Conservation (phyloP, 2,797 vertebrate species). For the Myiotriccus ornatus region DNA sequence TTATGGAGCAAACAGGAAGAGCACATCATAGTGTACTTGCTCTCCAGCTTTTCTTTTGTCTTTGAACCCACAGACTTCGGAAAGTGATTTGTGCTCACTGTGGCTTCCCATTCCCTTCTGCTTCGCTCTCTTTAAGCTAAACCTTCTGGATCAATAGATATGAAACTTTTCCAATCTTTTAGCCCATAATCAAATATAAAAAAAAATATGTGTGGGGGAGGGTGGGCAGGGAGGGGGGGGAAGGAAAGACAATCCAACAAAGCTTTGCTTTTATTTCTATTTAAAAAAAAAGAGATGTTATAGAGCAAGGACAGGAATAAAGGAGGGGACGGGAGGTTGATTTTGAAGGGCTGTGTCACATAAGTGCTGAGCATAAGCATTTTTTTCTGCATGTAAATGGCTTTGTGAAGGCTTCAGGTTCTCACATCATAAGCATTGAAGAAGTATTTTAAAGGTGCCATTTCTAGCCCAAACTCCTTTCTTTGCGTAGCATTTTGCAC, state of each 20-base stretch:
- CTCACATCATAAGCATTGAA: background rate
- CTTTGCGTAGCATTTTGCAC: fast-evolving
- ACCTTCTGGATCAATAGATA: background rate
- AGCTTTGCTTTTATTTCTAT: background rate
- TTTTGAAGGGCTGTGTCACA: background rate
- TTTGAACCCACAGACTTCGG: background rate
- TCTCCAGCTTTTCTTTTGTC: background rate
- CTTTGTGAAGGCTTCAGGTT: background rate
- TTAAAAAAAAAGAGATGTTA: background rate
- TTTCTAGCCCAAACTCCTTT: background rate
- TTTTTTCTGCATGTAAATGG: background rate
- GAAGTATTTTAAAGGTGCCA: background rate
- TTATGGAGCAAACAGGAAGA: background rate
- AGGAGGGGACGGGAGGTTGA: background rate
- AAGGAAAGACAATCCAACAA: background rate
- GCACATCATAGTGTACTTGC: background rate
- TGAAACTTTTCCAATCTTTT: background rate
- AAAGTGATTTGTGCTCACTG: background rate
- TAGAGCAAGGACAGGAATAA: background rate
- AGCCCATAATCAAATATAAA: background rate
- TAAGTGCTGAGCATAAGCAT: background rate
- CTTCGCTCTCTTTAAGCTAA: background rate
- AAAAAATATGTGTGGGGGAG: too few relatives aligned
- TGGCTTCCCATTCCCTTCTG: background rate
- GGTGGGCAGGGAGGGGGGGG: background rate